Evolutionary conservation across 2,113 vertebrate genomes (phyloP).

Genomic region (Vimba vimba): DNA sequence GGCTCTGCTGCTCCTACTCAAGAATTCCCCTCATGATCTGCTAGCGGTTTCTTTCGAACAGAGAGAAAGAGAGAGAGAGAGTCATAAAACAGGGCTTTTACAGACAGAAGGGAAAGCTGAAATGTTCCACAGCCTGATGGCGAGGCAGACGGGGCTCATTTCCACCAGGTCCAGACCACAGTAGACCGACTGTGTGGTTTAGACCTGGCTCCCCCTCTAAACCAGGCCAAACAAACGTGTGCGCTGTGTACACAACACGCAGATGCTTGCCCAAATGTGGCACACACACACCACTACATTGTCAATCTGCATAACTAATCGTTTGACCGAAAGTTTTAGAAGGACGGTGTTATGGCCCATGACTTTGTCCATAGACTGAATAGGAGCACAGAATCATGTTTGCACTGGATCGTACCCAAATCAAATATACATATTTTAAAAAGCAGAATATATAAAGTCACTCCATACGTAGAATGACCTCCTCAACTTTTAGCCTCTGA

Average conservation of each 20-base stretch:
- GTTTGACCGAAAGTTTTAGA: background rate
- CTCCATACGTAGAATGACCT: constrained; percentile 37
- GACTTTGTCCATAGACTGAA: constrained; percentile 33
- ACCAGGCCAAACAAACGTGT: constrained; percentile 8
- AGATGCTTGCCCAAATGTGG: background rate
- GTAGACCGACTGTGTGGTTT: constrained; percentile 15
- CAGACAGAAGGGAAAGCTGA: constrained; percentile 28
- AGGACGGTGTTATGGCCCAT: constrained; percentile 22
- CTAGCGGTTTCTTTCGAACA: constrained; percentile 1
- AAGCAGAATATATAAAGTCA: background rate
- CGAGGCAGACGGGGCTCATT: constrained; percentile 32
- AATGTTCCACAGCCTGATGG: constrained; percentile 29
- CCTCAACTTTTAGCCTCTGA: constrained; percentile 42
- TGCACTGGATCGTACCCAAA: constrained; percentile 40
- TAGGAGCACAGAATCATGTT: constrained; percentile 41
- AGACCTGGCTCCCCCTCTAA: background rate
- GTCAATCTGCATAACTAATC: constrained; percentile 45
- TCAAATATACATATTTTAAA: constrained; percentile 32
- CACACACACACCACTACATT: background rate
- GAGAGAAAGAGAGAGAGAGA: constrained; percentile 24
- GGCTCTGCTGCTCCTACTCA: background rate
- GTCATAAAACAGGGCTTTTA: constrained; percentile 41
- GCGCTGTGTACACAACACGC: constrained; percentile 18
- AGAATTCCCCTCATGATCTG: constrained; percentile 30
- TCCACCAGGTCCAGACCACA: constrained; percentile 13